Evolutionary conservation across 2,113 vertebrate genomes (phyloP).

Genomic region (Meriones unguiculatus): DNA sequence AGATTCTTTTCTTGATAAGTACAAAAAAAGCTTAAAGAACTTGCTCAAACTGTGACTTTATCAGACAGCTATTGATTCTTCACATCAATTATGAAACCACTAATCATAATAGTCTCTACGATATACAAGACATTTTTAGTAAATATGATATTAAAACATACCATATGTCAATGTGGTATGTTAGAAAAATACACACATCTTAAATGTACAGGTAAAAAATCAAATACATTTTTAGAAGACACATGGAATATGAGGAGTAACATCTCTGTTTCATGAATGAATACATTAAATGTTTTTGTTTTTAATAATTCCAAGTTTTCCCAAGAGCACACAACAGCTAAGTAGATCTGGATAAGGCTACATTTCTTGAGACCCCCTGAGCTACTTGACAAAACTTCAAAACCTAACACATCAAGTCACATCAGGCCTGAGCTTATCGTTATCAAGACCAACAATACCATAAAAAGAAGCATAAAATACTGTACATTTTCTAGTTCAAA

Average conservation of each 20-base stretch:
- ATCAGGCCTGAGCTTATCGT: too few species aligned
- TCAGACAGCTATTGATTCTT: background rate
- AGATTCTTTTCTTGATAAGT: background rate
- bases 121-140: background rate
- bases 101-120: background rate
- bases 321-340: background rate
- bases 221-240: background rate
- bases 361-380: background rate
- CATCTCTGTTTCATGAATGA: background rate
- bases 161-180: background rate
- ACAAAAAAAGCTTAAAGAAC: slow-evolving; percentile 10
- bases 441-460: background rate
- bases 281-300: slow-evolving; percentile 5
- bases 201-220: slow-evolving; percentile 15
- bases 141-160: background rate
- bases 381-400: background rate
- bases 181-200: background rate
- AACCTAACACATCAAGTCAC: too few species aligned
- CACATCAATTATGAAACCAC: background rate
- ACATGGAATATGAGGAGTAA: background rate
- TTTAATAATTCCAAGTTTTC: background rate
- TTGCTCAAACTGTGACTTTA: slow-evolving; percentile 1
- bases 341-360: background rate
- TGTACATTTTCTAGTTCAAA: background rate
- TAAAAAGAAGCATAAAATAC: background rate